A percentile compares a stretch with the other conserved stretches of the same genome.
These are phyloP conservation scores for Gadus chalcogrammus DNA, from an alignment of 2,113 vertebrate genomes.

Conservation along the genomic window DNA sequence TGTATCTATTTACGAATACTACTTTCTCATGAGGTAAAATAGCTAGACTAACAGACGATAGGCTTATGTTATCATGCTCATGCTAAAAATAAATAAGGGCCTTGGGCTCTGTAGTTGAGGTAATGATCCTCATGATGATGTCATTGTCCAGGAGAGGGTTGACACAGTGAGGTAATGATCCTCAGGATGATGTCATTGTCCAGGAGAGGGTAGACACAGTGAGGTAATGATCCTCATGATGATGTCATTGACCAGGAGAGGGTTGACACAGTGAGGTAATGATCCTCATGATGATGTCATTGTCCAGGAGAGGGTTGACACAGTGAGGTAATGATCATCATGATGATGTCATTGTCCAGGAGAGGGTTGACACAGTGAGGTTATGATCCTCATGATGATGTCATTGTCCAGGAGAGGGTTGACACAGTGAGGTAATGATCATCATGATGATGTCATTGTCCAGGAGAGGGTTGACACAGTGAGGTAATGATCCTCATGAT, in stretches of 20 bases:
- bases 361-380: conserved; percentile 42
- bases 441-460: neutral
- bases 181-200: neutral
- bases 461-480: conserved; percentile 70
- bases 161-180: too few species aligned
- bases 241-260: conserved; percentile 69
- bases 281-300: conserved; percentile 1
- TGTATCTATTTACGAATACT: too few species aligned
- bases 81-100: neutral
- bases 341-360: conserved; percentile 59
- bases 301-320: conserved; percentile 68
- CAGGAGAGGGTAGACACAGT: conserved; percentile 69
- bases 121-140: conserved; percentile 1
- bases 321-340: neutral
- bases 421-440: too few species aligned
- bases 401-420: conserved; percentile 69
- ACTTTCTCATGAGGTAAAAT: too few species aligned
- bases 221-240: neutral
- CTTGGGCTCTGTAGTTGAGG: conserved; percentile 1
- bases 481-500: neutral
- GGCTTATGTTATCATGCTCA: too few species aligned
- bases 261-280: too few species aligned
- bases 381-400: neutral
- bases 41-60: too few species aligned
- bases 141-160: conserved; percentile 69